Conservation (phyloP, 2,797 vertebrate genomes). For the Premnoplex brunnescens region DNA sequence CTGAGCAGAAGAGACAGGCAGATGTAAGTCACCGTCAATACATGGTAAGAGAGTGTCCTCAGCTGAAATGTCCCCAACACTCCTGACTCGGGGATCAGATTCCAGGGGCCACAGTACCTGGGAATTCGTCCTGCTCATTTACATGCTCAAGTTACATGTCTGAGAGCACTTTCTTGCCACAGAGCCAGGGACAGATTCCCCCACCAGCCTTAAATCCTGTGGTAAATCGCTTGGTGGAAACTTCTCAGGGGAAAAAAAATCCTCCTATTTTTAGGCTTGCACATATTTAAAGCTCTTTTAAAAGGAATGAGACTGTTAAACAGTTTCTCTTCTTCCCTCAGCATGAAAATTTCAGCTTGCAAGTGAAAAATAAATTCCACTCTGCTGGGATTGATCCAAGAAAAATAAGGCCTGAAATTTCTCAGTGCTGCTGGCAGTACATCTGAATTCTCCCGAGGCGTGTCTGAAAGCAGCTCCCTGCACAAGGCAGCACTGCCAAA, state of each 20-base stretch:
- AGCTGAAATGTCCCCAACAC: not conserved
- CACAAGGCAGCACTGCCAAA: conserved; percentile 57
- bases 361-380: conserved; percentile 74
- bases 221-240: conserved; percentile 23
- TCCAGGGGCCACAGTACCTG: not conserved
- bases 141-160: not conserved
- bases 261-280: conserved; percentile 55
- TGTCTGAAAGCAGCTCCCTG: conserved; percentile 43
- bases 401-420: conserved; percentile 74
- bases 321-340: conserved; percentile 23
- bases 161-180: not conserved
- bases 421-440: conserved; percentile 69
- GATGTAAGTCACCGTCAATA: not conserved
- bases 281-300: conserved; percentile 47
- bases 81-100: not conserved
- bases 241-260: not conserved
- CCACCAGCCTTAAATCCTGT: not conserved
- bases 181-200: not conserved
- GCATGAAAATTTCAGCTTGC: conserved; percentile 53
- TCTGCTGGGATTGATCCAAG: conserved; percentile 62
- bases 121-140: not conserved
- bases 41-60: not conserved
- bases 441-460: conserved; percentile 70
- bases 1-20: not conserved
- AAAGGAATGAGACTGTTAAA: conserved; percentile 10